phyloP scores from a whole-genome alignment of 2,113 vertebrate species.

The Toxotes jaculatrix region DNA sequence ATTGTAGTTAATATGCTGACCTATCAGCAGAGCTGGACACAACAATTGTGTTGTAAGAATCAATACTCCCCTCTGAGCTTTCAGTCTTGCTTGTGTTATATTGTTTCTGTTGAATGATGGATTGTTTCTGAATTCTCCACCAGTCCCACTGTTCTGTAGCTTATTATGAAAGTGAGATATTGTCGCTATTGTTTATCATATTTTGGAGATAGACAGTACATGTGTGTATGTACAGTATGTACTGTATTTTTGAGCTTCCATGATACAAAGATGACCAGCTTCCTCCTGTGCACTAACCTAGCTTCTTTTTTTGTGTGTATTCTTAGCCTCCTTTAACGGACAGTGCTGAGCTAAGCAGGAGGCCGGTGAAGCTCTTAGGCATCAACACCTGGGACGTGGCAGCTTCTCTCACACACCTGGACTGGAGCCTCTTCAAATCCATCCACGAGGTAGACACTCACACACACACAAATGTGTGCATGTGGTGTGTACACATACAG shows the following conservation, averaged over 20 bases:
- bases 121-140: not conserved
- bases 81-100: not conserved
- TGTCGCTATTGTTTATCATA: not conserved
- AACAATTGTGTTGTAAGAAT: constrained; percentile 10
- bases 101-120: not conserved
- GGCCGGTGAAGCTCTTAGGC: constrained; percentile 91
- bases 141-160: not conserved
- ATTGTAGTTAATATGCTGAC: not conserved
- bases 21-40: not conserved
- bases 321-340: constrained; percentile 92
- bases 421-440: constrained; percentile 97
- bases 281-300: not conserved
- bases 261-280: too few relatives aligned
- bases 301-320: constrained; percentile 16
- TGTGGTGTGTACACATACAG: constrained; percentile 4
- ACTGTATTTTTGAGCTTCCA: not conserved
- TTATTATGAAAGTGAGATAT: constrained; percentile 4
- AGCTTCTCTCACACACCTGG: constrained; percentile 94
- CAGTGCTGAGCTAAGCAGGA: constrained; percentile 92
- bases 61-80: constrained; percentile 21
- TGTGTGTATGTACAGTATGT: not conserved
- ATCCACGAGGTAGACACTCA: constrained; percentile 90
- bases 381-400: constrained; percentile 99
- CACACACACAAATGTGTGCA: constrained; percentile 10
- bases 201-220: not conserved